phyloP scores from a whole-genome alignment of 2,888 invertebrate species.

The Limnephilus marmoratus region DNA sequence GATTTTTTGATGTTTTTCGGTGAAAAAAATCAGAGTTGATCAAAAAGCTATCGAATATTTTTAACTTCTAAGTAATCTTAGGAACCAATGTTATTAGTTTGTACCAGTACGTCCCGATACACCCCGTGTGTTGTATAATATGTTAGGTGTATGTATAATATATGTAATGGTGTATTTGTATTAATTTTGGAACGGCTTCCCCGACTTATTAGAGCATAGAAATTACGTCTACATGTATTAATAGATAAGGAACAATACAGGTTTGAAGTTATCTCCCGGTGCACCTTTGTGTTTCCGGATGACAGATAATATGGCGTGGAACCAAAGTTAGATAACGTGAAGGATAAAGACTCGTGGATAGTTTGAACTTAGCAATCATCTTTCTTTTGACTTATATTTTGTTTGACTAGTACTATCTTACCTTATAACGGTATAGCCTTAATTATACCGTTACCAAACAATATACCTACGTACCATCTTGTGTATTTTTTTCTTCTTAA shows the following conservation, averaged over 20 bases:
- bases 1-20: no score
- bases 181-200: neutral
- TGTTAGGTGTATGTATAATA: neutral
- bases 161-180: neutral
- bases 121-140: no score
- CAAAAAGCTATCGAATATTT: no score
- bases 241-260: neutral
- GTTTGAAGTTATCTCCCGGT: neutral
- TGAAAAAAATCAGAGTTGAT: no score
- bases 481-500: no score
- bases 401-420: neutral
- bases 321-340: neutral
- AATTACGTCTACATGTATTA: neutral
- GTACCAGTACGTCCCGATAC: no score
- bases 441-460: no score
- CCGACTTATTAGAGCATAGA: neutral
- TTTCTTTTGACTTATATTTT: neutral
- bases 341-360: neutral
- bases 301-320: neutral
- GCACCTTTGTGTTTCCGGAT: neutral
- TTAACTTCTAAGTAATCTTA: no score
- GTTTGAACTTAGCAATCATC: neutral
- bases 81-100: no score
- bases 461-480: no score
- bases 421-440: no score